These are phyloP conservation scores for Ursus arctos DNA, from an alignment of 2,113 vertebrate genomes.

Conservation along the genomic window DNA sequence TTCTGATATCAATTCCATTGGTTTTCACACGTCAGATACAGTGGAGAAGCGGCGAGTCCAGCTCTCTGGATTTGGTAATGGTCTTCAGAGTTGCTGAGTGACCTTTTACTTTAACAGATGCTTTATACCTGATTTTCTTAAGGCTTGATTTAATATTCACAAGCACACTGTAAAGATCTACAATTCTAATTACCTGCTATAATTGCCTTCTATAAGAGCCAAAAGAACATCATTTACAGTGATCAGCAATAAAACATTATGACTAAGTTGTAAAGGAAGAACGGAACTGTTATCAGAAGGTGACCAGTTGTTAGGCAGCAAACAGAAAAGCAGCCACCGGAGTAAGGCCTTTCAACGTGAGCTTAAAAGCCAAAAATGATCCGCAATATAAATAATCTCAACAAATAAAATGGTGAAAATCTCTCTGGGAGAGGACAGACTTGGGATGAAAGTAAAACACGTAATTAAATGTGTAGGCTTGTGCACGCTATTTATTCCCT, in stretches of 20 bases:
- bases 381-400: background rate
- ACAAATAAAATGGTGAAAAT: background rate
- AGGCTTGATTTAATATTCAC: slow-evolving; percentile 84
- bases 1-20: background rate
- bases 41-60: background rate
- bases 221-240: slow-evolving; percentile 79
- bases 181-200: slow-evolving; percentile 86
- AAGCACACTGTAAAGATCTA: slow-evolving; percentile 85
- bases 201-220: slow-evolving; percentile 83
- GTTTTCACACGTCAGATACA: background rate
- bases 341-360: background rate
- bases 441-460: background rate
- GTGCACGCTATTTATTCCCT: background rate
- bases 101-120: slow-evolving; percentile 52
- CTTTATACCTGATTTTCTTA: slow-evolving; percentile 74
- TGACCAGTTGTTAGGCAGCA: background rate
- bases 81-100: slow-evolving; percentile 49
- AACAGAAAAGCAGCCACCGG: background rate
- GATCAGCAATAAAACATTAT: slow-evolving; percentile 68
- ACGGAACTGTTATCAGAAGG: background rate
- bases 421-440: background rate
- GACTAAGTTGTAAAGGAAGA: slow-evolving; percentile 51
- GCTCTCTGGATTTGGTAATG: background rate
- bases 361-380: background rate
- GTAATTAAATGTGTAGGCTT: background rate